Evolutionary conservation across 1,140 invertebrate genomes (phyloP).

Genomic region (Papilio polyxenes): DNA sequence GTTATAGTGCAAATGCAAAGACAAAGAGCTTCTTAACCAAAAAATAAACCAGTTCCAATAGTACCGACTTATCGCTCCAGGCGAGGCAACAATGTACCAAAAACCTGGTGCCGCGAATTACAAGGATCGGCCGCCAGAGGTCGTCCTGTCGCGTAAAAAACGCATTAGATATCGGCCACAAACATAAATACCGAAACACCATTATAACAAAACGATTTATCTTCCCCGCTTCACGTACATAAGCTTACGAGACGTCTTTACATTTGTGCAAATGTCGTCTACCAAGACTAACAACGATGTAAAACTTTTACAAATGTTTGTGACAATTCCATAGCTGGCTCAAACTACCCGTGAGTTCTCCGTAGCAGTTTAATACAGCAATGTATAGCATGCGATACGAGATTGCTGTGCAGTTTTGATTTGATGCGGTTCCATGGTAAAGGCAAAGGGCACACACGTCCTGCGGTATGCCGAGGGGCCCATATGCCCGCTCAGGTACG

Average conservation of each 20-base stretch:
- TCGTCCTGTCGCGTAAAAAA: conserved; percentile 50
- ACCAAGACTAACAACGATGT: conserved; percentile 10
- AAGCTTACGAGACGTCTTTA: conserved; percentile 52
- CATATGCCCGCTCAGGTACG: conserved; percentile 57
- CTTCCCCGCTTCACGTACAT: conserved; percentile 56
- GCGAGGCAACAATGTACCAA: conserved; percentile 17
- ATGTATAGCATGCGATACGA: background rate
- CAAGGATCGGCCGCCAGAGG: conserved; percentile 4
- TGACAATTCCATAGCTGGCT: conserved; percentile 13
- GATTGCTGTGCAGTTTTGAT: background rate
- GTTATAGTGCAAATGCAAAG: background rate
- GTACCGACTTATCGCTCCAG: background rate
- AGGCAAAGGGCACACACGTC: conserved; percentile 48
- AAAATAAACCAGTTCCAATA: conserved; percentile 11
- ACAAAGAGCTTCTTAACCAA: conserved; percentile 5
- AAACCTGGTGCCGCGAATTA: conserved; percentile 22
- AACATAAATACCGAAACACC: conserved; percentile 71
- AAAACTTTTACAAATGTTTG: background rate
- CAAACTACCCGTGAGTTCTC: background rate
- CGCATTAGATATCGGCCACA: conserved; percentile 57
- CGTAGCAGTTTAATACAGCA: background rate
- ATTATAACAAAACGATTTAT: conserved; percentile 75
- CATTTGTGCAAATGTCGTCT: conserved; percentile 67
- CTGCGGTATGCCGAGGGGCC: conserved; percentile 47
- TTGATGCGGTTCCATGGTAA: conserved; percentile 1